These are phyloP conservation scores for Petrophora chlorosata DNA, from an alignment of 2,888 invertebrate species.

Conservation along the genomic window DNA sequence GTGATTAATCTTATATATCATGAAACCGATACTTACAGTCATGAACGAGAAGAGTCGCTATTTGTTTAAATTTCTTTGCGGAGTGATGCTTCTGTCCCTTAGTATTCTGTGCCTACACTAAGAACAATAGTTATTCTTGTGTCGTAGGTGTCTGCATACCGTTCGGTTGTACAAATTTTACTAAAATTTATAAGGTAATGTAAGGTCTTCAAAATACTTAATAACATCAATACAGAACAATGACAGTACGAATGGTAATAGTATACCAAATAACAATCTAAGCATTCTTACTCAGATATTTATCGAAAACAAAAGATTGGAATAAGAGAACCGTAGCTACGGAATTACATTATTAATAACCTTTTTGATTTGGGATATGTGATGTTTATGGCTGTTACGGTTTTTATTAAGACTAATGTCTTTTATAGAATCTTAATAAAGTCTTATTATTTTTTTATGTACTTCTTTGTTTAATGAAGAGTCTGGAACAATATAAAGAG, in stretches of 20 bases:
- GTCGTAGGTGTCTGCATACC: too few relatives aligned
- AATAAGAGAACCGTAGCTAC: constrained; percentile 26
- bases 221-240: constrained; percentile 16
- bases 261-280: constrained; percentile 17
- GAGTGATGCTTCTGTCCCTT: too few relatives aligned
- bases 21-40: neutral
- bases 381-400: constrained; percentile 5
- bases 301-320: constrained; percentile 23
- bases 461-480: too few relatives aligned
- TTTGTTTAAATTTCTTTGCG: too few relatives aligned
- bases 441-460: too few relatives aligned
- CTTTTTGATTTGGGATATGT: constrained; percentile 16
- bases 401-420: constrained; percentile 3
- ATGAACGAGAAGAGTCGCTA: neutral
- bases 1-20: constrained; percentile 3
- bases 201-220: too few relatives aligned
- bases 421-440: too few relatives aligned
- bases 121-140: too few relatives aligned
- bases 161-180: too few relatives aligned
- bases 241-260: constrained; percentile 17
- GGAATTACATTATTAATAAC: constrained; percentile 34
- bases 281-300: constrained; percentile 29
- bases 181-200: too few relatives aligned
- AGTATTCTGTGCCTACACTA: too few relatives aligned
- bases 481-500: too few relatives aligned